Percentiles rank a stretch among this genome's conserved stretches.
phyloP scores from a whole-genome alignment of 2,888 invertebrate genomes.

The Ornithoptera priamus region DNA sequence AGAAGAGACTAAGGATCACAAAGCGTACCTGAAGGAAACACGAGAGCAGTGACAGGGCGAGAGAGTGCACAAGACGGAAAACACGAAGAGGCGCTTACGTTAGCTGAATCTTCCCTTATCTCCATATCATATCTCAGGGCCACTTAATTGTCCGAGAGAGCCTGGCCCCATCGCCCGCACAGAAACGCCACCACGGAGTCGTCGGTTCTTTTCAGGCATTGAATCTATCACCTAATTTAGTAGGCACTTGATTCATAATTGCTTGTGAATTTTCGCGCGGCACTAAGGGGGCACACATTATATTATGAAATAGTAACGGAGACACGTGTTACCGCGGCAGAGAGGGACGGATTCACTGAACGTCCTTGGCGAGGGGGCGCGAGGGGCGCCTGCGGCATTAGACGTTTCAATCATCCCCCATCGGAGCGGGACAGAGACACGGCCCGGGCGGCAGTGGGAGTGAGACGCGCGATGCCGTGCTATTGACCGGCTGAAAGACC shows the following conservation, averaged over 20 bases:
- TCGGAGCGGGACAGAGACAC: slow-evolving; percentile 58
- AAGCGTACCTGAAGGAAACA: slow-evolving; percentile 64
- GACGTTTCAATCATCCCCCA: slow-evolving; percentile 80
- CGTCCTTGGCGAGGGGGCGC: slow-evolving; percentile 78
- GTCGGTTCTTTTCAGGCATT: slow-evolving; percentile 66
- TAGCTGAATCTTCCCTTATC: slow-evolving; percentile 66
- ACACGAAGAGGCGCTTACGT: slow-evolving; percentile 63
- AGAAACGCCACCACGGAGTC: slow-evolving; percentile 55
- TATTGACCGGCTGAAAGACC: slow-evolving; percentile 78
- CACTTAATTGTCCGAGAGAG: slow-evolving; percentile 67
- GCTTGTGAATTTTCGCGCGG: slow-evolving; percentile 77
- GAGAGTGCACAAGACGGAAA: slow-evolving; percentile 71
- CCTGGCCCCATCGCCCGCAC: slow-evolving; percentile 58
- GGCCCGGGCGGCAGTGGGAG: slow-evolving; percentile 44
- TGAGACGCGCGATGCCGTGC: slow-evolving; percentile 68
- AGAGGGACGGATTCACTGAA: slow-evolving; percentile 81
- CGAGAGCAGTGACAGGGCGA: slow-evolving; percentile 61
- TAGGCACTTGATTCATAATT: slow-evolving; percentile 78
- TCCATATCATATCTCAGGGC: slow-evolving; percentile 74
- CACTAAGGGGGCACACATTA: slow-evolving; percentile 76
- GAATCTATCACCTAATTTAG: slow-evolving; percentile 71
- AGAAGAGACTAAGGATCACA: neutral
- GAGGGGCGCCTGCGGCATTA: slow-evolving; percentile 80
- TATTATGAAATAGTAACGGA: slow-evolving; percentile 76
- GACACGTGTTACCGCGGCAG: slow-evolving; percentile 80